Percentiles rank a stretch among this genome's conserved stretches.
Conservation (phyloP, 92 coral and sea anemone genomes). For the Pocillopora meandrina region DNA sequence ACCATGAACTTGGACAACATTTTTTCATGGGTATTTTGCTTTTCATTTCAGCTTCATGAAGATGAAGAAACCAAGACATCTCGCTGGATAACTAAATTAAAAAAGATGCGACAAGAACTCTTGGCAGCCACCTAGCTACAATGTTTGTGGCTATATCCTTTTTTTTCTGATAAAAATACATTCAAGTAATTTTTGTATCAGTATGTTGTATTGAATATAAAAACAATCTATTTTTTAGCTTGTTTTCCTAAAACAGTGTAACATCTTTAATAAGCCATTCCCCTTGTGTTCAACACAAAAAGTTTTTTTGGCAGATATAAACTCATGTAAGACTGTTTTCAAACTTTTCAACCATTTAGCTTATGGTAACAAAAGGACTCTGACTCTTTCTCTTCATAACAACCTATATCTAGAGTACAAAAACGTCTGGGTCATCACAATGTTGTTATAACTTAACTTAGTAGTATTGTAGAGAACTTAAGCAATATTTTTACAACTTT, state of each 20-base stretch:
- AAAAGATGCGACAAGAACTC: slow-evolving; percentile 82
- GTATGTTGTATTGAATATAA: slow-evolving; percentile 25
- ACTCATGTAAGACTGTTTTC: slow-evolving; percentile 12
- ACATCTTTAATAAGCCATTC: slow-evolving; percentile 4
- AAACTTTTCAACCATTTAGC: slow-evolving; percentile 25
- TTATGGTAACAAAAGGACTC: slow-evolving; percentile 28
- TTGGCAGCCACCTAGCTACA: slow-evolving; percentile 48
- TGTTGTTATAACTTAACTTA: background rate
- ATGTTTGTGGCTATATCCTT: background rate
- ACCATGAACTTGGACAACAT: no score
- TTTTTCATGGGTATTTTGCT: background rate
- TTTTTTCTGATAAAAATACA: background rate
- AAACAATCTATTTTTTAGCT: background rate
- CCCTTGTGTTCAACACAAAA: slow-evolving; percentile 15
- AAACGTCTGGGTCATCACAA: background rate
- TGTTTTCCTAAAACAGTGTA: slow-evolving; percentile 14
- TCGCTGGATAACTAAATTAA: slow-evolving; percentile 92
- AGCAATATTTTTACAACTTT: slow-evolving; percentile 1
- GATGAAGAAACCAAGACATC: slow-evolving; percentile 85
- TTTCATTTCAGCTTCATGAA: slow-evolving; percentile 78
- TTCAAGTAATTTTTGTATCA: background rate
- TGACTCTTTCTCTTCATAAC: background rate
- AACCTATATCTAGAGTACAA: slow-evolving; percentile 19
- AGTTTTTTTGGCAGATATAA: slow-evolving; percentile 3
- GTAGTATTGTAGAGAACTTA: slow-evolving; percentile 4